These are phyloP conservation scores for Calypte anna DNA, from an alignment of 2,113 vertebrate species.

Conservation along the genomic window DNA sequence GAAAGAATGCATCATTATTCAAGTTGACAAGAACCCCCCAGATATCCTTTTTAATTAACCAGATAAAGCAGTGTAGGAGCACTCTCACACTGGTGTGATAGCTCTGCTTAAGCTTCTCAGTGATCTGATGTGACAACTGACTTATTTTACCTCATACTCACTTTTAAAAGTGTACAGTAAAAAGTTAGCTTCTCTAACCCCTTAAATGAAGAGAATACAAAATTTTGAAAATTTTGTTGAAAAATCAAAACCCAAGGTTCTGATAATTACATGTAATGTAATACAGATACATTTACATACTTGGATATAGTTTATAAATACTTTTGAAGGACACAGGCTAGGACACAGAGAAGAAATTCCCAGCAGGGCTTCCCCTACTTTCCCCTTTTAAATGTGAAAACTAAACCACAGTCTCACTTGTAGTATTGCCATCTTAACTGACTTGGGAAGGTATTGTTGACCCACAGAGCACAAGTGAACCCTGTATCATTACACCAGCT, in stretches of 20 bases:
- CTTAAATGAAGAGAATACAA: neutral
- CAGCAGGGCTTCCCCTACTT: neutral
- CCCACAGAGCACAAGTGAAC: neutral
- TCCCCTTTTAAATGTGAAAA: neutral
- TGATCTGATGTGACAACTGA: constrained; percentile 6
- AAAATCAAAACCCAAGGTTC: neutral
- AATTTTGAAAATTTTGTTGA: neutral
- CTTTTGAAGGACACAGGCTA: neutral
- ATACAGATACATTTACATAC: neutral
- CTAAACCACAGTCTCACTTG: neutral
- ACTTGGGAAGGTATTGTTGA: neutral
- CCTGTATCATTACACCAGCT: neutral
- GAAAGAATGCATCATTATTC: constrained; percentile 69
- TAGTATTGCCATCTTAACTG: neutral
- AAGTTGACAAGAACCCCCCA: constrained; percentile 67
- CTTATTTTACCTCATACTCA: neutral
- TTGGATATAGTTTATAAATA: neutral
- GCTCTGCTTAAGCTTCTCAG: neutral
- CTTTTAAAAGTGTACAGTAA: neutral
- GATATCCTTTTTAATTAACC: constrained; percentile 76
- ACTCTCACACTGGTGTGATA: neutral
- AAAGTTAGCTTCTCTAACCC: neutral
- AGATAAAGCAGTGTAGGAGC: constrained; percentile 58
- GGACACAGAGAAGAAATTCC: neutral
- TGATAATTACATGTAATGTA: neutral